Evolutionary conservation across 2,888 invertebrate genomes (phyloP).

Genomic region (Reticulitermes lucifugus): DNA sequence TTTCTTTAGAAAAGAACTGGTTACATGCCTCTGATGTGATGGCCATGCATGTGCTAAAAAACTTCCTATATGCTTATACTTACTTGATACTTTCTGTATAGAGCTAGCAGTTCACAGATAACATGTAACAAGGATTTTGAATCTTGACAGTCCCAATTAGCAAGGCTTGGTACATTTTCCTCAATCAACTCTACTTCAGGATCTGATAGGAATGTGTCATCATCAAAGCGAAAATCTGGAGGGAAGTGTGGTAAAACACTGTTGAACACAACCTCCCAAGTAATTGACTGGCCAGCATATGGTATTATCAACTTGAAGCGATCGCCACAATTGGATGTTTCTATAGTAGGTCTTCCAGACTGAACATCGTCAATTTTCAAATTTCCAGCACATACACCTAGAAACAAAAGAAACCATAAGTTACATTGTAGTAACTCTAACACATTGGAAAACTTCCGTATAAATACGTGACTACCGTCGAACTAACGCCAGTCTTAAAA

Average conservation of each 20-base stretch:
- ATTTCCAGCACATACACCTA: constrained; percentile 44
- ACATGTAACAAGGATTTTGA: constrained; percentile 71
- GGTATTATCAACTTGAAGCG: constrained; percentile 76
- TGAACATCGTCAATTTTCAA: constrained; percentile 41
- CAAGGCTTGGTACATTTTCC: constrained; percentile 70
- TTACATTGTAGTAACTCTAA: too few relatives aligned
- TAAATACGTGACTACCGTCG: too few relatives aligned
- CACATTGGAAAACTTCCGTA: too few relatives aligned
- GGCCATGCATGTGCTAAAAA: too few relatives aligned
- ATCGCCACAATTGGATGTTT: constrained; percentile 59
- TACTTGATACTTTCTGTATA: constrained; percentile 76
- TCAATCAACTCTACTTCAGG: constrained; percentile 69
- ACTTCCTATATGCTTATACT: constrained; percentile 32
- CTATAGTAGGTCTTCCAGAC: constrained; percentile 38
- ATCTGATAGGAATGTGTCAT: constrained; percentile 73
- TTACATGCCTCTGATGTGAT: too few relatives aligned
- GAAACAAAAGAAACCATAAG: not conserved
- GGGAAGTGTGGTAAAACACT: constrained; percentile 72
- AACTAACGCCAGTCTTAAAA: too few relatives aligned
- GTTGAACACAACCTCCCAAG: constrained; percentile 80
- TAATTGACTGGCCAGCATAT: constrained; percentile 74
- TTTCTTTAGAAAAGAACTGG: too few relatives aligned
- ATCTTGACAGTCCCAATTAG: constrained; percentile 74
- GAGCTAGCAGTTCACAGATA: constrained; percentile 70
- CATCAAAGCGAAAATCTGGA: constrained; percentile 81